Evolutionary conservation across 2,797 vertebrate genomes (phyloP), one percentile per base, ranked within the genome.

Genomic region (Tarsius wallacei): DNA sequence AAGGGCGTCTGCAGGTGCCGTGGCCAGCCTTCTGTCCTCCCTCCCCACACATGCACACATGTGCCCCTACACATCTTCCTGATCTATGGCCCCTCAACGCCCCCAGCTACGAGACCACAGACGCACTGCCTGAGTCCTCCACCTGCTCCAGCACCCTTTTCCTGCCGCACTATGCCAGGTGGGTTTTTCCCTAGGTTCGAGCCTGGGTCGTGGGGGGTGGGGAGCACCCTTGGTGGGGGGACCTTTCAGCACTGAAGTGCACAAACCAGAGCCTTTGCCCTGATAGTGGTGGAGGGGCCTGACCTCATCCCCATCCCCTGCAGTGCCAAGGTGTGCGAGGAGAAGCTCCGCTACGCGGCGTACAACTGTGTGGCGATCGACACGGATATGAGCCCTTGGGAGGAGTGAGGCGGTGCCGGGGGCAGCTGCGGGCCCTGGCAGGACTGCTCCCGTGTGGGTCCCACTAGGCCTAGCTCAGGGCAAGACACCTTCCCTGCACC

Each of bases 361-460:
- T 99, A 99, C 98, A 99, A 99, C 98, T 99, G 99, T 6, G 99
- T 99, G 97, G 99, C 99, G 96, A 99, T 99, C 21, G 99, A 99
- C 98, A 99, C 99, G 1, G 99, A 99, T 92, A 99, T 99, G 99
- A 99, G 99, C 93, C 99, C 99, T 0, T 99, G 99, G 99, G 99
- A 99, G 64, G 99, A 99, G 98, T 99, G 99, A 99, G 83, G 85
- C 11, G 7, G 7, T 13, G 1, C 87, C 61, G 33, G 71, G 63
- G 63, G 16, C 82, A 63, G 86, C 73, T 6, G 0, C 13, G 2
- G 42, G 68, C 70, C 76, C 14, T 42, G 5, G 77, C 64, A 49
- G 57, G n/a, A 84, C 71, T 55, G 26, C 1, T 31, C 70, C 42
- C 42, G 42, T 42, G 42, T 42, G 78, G 51, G 28, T 16, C 15